Conservation (phyloP, 2,113 vertebrate species). For the Falco punctatus region DNA sequence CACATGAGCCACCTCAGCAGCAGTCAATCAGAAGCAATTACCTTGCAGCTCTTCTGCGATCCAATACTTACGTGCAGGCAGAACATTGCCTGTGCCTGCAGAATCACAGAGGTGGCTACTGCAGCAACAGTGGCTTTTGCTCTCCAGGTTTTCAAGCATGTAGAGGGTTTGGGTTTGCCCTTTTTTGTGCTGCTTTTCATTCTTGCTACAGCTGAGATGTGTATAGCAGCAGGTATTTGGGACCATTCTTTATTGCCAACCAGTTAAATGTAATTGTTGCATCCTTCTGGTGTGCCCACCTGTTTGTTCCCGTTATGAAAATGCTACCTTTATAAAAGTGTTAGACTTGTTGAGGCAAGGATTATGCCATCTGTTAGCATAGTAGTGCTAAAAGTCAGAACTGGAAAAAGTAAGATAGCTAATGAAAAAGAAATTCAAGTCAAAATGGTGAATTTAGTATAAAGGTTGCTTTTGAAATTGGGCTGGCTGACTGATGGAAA, state of each 20-base stretch:
- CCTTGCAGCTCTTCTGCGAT: background rate
- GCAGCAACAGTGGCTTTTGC: background rate
- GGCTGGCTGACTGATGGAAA: background rate
- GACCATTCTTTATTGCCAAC: background rate
- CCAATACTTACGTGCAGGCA: accelerated
- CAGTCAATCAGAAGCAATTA: background rate
- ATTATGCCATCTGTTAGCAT: background rate
- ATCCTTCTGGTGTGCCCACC: background rate
- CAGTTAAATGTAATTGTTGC: background rate
- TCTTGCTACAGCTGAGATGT: background rate
- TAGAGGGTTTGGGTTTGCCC: background rate
- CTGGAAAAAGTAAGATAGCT: background rate
- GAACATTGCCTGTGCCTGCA: background rate
- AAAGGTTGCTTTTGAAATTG: background rate
- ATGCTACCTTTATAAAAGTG: background rate
- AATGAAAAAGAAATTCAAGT: background rate
- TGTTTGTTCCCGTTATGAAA: background rate
- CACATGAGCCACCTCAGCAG: background rate
- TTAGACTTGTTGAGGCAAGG: background rate
- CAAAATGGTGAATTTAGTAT: background rate
- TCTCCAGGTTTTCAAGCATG: background rate
- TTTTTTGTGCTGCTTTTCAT: background rate
- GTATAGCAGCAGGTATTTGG: background rate
- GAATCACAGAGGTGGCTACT: background rate
- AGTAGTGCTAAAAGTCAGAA: background rate